phyloP scores from a whole-genome alignment of 2,113 vertebrate species.

The Mirza zaza region DNA sequence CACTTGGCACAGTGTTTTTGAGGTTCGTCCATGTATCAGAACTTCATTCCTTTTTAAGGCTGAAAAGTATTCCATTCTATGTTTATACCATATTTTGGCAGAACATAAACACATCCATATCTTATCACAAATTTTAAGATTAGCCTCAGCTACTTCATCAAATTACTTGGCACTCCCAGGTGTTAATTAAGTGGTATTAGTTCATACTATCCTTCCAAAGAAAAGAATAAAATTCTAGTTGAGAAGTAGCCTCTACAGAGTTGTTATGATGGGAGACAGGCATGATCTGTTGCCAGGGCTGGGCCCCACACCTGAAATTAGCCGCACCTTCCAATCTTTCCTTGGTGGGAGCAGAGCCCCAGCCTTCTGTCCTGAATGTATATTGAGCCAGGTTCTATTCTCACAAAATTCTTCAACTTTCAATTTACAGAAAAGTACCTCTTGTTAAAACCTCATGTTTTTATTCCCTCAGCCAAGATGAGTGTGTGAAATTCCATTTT shows the following conservation, averaged over 20 bases:
- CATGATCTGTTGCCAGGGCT: background rate
- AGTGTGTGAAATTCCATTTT: conserved; percentile 50
- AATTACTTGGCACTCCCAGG: background rate
- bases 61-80: background rate
- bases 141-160: background rate
- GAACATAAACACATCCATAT: background rate
- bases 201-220: background rate
- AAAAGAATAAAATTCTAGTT: background rate
- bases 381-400: background rate
- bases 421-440: background rate
- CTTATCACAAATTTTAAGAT: background rate
- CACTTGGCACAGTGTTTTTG: background rate
- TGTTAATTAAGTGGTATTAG: background rate
- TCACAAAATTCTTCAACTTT: background rate
- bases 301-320: background rate
- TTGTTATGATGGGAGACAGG: background rate
- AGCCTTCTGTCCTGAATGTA: background rate
- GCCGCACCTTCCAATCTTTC: background rate
- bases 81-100: background rate
- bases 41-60: background rate
- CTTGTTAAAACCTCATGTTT: background rate
- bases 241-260: background rate
- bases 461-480: background rate
- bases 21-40: background rate
- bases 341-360: background rate